Evolutionary conservation across 1,140 invertebrate genomes (phyloP).

Genomic region (Heliconius hermathena): DNA sequence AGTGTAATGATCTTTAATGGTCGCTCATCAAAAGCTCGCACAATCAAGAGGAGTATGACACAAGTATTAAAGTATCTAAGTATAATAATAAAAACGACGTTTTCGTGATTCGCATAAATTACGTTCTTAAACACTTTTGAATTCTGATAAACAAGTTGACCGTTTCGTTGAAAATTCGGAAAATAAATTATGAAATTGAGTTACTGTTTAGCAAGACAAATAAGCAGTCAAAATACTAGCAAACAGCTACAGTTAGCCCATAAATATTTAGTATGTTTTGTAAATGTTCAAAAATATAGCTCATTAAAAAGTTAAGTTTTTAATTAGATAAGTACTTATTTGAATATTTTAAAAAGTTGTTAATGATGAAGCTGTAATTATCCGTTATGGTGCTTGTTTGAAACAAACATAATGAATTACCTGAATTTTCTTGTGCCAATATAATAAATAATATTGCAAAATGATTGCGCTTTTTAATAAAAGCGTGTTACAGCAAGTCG

Average conservation of each 20-base stretch:
- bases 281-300: conserved; percentile 3
- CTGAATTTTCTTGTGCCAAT: neutral
- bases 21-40: conserved; percentile 49
- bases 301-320: conserved; percentile 21
- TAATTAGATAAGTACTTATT: conserved; percentile 1
- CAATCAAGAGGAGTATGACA: conserved; percentile 53
- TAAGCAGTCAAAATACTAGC: conserved; percentile 2
- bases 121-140: conserved; percentile 13
- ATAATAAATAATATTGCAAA: neutral
- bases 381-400: neutral
- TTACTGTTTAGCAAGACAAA: neutral
- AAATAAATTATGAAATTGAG: conserved; percentile 15
- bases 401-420: neutral
- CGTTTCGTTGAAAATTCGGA: neutral
- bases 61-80: conserved; percentile 51
- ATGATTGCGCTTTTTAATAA: neutral
- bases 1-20: conserved; percentile 27
- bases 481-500: no score
- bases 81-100: conserved; percentile 49
- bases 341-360: conserved; percentile 1
- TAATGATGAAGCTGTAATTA: conserved; percentile 9
- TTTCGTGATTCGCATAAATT: conserved; percentile 48
- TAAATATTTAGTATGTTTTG: conserved; percentile 10
- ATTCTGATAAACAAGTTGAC: conserved; percentile 25
- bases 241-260: neutral